phyloP scores from a whole-genome alignment of 2,113 vertebrate genomes.

The Coryphaenoides rupestris region DNA sequence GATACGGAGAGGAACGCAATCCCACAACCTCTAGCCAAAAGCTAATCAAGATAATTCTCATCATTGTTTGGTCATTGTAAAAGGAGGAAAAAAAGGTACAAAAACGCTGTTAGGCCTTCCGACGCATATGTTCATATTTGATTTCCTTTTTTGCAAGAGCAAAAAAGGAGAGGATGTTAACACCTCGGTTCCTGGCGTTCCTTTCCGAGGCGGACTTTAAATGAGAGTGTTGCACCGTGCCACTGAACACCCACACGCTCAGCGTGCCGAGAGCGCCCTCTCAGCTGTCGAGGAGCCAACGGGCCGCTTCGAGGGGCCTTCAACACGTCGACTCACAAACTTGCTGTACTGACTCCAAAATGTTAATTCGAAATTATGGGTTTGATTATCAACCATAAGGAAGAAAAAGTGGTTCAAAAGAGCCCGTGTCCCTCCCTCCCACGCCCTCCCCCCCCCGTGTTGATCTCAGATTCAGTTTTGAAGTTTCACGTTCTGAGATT shows the following conservation, averaged over 20 bases:
- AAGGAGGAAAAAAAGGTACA: too few relatives aligned
- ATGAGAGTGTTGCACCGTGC: background rate
- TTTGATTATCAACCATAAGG: slow-evolving; percentile 16
- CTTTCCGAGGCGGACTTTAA: background rate
- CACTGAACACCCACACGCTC: too few relatives aligned
- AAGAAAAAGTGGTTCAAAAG: background rate
- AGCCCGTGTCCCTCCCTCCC: background rate
- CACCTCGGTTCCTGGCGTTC: background rate
- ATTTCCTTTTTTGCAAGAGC: background rate
- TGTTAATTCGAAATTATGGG: slow-evolving; percentile 12
- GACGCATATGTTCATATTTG: background rate
- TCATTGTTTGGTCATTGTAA: too few relatives aligned
- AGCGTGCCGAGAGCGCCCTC: too few relatives aligned
- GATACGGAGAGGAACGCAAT: too few relatives aligned
- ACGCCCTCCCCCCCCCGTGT: background rate
- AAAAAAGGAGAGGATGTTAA: background rate
- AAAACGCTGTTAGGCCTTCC: background rate
- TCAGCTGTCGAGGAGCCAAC: too few relatives aligned
- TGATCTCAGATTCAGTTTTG: slow-evolving; percentile 6
- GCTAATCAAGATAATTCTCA: too few relatives aligned
- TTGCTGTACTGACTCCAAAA: background rate
- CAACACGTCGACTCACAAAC: background rate
- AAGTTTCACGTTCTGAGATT: background rate
- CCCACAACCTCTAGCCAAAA: too few relatives aligned
- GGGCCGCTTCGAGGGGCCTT: too few relatives aligned